These are phyloP conservation scores for Proterorhinus semilunaris DNA, from an alignment of 2,113 vertebrate species.

Conservation along the genomic window DNA sequence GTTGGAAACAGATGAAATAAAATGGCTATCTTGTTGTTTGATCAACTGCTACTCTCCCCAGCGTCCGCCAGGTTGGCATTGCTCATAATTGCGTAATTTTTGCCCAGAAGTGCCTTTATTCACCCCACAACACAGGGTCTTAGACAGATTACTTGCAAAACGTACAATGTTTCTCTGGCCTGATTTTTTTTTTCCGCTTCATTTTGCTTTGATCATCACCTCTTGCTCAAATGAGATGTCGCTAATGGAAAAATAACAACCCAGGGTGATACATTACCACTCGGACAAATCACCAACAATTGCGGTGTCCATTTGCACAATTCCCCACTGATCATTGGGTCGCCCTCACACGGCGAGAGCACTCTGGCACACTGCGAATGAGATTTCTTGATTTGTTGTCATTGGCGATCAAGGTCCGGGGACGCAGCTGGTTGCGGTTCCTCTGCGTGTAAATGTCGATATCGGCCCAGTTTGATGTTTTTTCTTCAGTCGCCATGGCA, in stretches of 20 bases:
- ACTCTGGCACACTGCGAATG: conserved; percentile 35
- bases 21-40: no score
- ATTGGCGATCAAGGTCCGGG: conserved; percentile 56
- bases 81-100: no score
- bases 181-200: background rate
- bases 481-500: conserved; percentile 50
- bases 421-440: conserved; percentile 30
- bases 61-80: no score
- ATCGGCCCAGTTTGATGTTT: conserved; percentile 51
- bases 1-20: no score
- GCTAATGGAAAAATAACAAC: conserved; percentile 42
- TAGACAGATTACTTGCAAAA: no score
- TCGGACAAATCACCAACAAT: conserved; percentile 34
- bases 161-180: no score
- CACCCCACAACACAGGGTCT: no score
- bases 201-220: conserved; percentile 9
- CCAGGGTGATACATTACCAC: conserved; percentile 28
- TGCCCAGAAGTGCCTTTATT: no score
- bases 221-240: conserved; percentile 29
- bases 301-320: conserved; percentile 33
- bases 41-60: no score
- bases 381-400: conserved; percentile 62
- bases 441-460: conserved; percentile 48
- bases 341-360: conserved; percentile 10
- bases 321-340: conserved; percentile 21